Evolutionary conservation across 2,797 vertebrate genomes (phyloP).

Genomic region (Peromyscus melanophrys): DNA sequence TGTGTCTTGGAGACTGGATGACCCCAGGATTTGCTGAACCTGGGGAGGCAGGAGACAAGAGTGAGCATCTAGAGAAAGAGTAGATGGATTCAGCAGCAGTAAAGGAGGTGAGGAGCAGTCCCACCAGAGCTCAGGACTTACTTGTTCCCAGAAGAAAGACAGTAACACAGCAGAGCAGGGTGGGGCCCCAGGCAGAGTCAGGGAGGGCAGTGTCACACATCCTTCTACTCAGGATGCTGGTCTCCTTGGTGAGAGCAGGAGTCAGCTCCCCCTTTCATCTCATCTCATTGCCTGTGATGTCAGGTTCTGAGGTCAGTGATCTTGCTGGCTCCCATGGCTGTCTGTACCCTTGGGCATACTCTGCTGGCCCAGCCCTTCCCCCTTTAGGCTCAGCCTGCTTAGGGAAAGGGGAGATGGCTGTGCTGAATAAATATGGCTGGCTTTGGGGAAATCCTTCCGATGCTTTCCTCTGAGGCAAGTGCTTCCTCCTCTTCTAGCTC

Average conservation of each 20-base stretch:
- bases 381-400: accelerated
- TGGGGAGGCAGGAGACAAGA: conserved; percentile 46
- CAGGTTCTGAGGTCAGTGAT: not conserved
- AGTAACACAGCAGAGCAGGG: not conserved
- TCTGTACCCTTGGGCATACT: accelerated
- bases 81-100: not conserved
- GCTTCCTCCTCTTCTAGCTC: not conserved
- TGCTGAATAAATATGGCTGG: not conserved
- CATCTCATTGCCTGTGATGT: not conserved
- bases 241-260: not conserved
- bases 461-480: not conserved
- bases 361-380: not conserved
- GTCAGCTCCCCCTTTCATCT: not conserved
- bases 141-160: conserved; percentile 42
- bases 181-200: not conserved
- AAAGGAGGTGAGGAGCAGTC: not conserved
- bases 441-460: accelerated
- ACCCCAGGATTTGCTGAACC: not conserved
- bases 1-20: conserved; percentile 46
- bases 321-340: accelerated
- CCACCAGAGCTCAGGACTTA: not conserved
- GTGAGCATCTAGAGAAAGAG: accelerated
- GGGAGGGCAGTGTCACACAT: not conserved
- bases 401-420: not conserved
- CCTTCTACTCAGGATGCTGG: not conserved